Base-by-base conservation (phyloP, 1,140 invertebrate genomes). In the Drosophila navojoa region DNA sequence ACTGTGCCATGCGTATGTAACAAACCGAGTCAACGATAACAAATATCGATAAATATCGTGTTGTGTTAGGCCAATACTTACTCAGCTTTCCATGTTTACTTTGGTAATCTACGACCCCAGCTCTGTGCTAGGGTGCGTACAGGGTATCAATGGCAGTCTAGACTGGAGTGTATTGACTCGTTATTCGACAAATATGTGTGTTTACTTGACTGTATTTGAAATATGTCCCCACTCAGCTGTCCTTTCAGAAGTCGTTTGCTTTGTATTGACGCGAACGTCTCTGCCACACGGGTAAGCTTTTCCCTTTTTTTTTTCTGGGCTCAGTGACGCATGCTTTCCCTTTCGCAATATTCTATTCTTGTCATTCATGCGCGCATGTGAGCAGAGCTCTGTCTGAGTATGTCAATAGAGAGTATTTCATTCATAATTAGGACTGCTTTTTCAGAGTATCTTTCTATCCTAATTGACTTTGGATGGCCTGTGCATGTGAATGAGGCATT, bases 141-240 rank as follows among this genome's bases (percentile, higher is more conserved):
- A 13, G 57, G 42, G 57, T 47, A 59, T 59, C 25, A 5, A 11
- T 10, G 13, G 9, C n/a, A 29, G 6, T 47, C 5, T 58, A 29
- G 13, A 45, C 25, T 11, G 5, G 9, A 13, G 10, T 29, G 10
- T 47, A 27, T 13, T 13, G 4, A 32, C 25, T 19, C 11, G 2
- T 13, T n/a, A 47, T n/a, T 47, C 57, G 19, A 59, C 45, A 42
- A 44, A 32, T 59, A 32, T 13, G 59, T 52, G 62, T 50, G 45
- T 67, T 53, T 67, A 47, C 62, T 68, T 71, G 57, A 32, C 27
- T 67, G 53, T 71, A 42, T 52, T 67, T 68, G 57, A 89, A 87
- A 87, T 89, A 84, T 87, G 84, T 87, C 69, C 79, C 84, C 77
- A 84, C 76, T 87, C 71, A 84, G 55, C 22, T 50, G 42, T 55